Conservation (phyloP, 1,140 invertebrate species). For the Nephila pilipes region DNA sequence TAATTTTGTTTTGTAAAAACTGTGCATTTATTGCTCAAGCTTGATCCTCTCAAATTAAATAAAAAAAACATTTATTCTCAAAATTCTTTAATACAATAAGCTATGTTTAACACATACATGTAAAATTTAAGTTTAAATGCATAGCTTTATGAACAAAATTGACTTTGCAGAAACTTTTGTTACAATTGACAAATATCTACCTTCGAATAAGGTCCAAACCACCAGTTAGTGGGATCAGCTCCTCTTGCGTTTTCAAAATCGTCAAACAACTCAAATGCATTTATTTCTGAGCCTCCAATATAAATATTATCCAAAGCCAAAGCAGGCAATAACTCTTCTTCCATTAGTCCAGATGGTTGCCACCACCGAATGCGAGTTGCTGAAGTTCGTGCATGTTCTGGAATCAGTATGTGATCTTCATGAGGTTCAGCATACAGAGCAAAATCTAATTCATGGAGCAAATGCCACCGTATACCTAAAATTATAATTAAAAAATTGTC, state of each 20-base stretch:
- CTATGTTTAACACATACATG: no score
- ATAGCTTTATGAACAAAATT: no score
- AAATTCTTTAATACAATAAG: no score
- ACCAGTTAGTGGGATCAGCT: conserved; percentile 79
- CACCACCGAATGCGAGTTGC: conserved; percentile 81
- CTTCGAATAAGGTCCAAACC: conserved; percentile 77
- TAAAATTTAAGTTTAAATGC: no score
- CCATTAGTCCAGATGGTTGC: conserved; percentile 78
- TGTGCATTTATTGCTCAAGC: no score
- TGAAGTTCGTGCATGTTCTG: conserved; percentile 80
- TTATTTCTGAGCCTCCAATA: conserved; percentile 82
- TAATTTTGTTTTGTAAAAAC: no score
- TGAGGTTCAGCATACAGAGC: conserved; percentile 79
- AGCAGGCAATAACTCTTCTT: conserved; percentile 78
- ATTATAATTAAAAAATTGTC: neutral
- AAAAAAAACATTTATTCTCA: no score
- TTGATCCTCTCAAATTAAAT: no score
- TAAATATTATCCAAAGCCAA: conserved; percentile 82
- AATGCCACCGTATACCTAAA: conserved; percentile 82
- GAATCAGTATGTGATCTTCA: conserved; percentile 81
- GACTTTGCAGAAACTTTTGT: no score
- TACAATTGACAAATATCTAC: conserved; percentile 1
- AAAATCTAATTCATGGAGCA: conserved; percentile 81
- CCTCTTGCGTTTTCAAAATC: conserved; percentile 80
- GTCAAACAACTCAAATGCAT: conserved; percentile 81